Conservation (phyloP, 2,888 invertebrate genomes). For the Nomada fucata region DNA sequence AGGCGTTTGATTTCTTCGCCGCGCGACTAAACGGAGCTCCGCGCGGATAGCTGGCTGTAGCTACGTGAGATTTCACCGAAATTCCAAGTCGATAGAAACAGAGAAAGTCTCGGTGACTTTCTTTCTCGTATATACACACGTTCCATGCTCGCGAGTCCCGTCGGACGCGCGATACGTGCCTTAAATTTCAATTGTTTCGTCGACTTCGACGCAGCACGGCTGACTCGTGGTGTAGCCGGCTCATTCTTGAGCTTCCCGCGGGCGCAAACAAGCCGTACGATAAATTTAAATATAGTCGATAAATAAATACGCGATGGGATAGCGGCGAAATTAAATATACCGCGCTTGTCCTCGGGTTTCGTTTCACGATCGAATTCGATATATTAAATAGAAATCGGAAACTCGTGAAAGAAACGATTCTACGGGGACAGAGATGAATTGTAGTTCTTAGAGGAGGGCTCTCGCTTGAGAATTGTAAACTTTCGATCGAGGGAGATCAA, state of each 20-base stretch:
- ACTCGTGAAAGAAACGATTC: neutral
- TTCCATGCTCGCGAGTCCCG: conserved; percentile 47
- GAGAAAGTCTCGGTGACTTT: conserved; percentile 67
- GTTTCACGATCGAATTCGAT: neutral
- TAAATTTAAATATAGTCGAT: conserved; percentile 8
- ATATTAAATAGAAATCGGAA: neutral
- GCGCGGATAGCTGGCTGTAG: neutral
- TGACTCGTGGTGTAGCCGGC: neutral
- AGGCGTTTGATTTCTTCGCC: conserved; percentile 8
- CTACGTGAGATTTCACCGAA: conserved; percentile 60
- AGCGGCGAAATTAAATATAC: conserved; percentile 5
- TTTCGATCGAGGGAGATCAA: neutral
- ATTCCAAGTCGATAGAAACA: conserved; percentile 56
- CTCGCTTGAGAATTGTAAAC: neutral
- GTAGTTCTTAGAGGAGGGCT: neutral
- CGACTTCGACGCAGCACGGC: conserved; percentile 6
- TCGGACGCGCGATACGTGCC: conserved; percentile 57
- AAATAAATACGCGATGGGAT: conserved; percentile 31
- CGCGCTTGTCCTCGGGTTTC: neutral
- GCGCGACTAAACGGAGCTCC: conserved; percentile 9
- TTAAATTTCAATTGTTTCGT: conserved; percentile 63
- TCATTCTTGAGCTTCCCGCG: neutral
- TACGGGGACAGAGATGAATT: conserved; percentile 1
- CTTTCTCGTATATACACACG: conserved; percentile 48
- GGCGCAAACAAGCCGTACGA: neutral